A percentile compares a stretch with the other conserved stretches of the same genome.
phyloP scores from a whole-genome alignment of 2,888 invertebrate species.

The Odontocerum albicorne region DNA sequence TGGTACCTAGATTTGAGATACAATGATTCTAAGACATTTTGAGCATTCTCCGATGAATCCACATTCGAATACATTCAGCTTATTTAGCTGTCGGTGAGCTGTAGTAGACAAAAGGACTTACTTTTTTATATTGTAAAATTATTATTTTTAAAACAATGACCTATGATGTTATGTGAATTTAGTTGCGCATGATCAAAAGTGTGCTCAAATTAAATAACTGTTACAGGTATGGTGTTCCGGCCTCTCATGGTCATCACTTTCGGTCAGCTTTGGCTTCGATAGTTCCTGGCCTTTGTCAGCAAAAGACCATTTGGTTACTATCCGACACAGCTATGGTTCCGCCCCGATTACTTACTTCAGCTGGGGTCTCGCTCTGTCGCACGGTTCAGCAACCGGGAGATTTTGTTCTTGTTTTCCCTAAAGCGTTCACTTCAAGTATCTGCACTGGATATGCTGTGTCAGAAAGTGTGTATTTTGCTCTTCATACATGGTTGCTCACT shows the following conservation, averaged over 20 bases:
- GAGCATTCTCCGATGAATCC: too few species aligned
- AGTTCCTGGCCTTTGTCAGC: slow-evolving; percentile 80
- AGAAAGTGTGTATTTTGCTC: slow-evolving; percentile 91
- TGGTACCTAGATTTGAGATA: too few species aligned
- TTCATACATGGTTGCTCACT: slow-evolving; percentile 73
- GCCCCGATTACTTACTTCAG: slow-evolving; percentile 72
- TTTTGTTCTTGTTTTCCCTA: slow-evolving; percentile 87
- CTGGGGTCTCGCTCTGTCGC: slow-evolving; percentile 76
- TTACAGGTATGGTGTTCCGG: slow-evolving; percentile 76
- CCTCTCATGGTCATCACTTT: slow-evolving; percentile 73
- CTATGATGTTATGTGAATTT: too few species aligned
- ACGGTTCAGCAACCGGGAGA: slow-evolving; percentile 85
- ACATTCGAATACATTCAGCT: too few species aligned
- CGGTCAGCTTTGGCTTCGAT: slow-evolving; percentile 73
- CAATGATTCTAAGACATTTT: too few species aligned
- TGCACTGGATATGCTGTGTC: slow-evolving; percentile 87
- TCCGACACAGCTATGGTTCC: slow-evolving; percentile 94
- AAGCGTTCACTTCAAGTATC: slow-evolving; percentile 85
- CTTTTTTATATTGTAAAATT: too few species aligned
- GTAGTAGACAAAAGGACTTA: too few species aligned
- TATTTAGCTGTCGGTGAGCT: too few species aligned
- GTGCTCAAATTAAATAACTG: background rate
- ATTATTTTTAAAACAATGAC: too few species aligned
- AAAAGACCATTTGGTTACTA: slow-evolving; percentile 85
- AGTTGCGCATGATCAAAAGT: background rate